Evolutionary conservation across 2,113 vertebrate genomes (phyloP).

Genomic region (Morone chrysops): DNA sequence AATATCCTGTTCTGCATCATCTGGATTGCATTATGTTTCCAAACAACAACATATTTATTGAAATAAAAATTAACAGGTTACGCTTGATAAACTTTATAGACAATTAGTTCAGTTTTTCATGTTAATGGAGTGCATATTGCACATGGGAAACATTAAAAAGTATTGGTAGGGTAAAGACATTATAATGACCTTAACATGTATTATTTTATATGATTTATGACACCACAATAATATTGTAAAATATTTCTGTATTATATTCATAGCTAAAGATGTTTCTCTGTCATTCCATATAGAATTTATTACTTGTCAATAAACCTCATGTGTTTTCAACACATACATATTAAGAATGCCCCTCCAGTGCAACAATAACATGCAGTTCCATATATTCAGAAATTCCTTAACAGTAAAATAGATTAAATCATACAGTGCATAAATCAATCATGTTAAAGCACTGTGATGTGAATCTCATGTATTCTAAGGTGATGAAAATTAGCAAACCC

Average conservation of each 20-base stretch:
- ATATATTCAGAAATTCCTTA: background rate
- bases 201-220: background rate
- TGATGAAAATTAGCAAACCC: conserved; percentile 6
- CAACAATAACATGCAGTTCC: background rate
- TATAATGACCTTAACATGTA: no score
- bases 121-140: background rate
- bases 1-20: background rate
- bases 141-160: background rate
- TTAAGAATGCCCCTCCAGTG: background rate
- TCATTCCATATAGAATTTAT: background rate
- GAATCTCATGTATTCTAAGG: background rate
- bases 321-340: background rate
- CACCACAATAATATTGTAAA: background rate
- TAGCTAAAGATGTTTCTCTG: background rate
- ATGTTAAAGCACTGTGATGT: background rate
- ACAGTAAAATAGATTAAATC: background rate
- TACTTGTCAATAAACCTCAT: background rate
- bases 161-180: background rate
- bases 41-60: background rate
- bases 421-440: background rate
- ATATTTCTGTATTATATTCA: background rate
- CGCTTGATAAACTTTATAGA: background rate
- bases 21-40: background rate
- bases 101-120: background rate
- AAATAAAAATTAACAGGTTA: background rate